These are phyloP conservation scores for Piprites chloris DNA, from an alignment of 2,113 vertebrate genomes.

Conservation along the genomic window DNA sequence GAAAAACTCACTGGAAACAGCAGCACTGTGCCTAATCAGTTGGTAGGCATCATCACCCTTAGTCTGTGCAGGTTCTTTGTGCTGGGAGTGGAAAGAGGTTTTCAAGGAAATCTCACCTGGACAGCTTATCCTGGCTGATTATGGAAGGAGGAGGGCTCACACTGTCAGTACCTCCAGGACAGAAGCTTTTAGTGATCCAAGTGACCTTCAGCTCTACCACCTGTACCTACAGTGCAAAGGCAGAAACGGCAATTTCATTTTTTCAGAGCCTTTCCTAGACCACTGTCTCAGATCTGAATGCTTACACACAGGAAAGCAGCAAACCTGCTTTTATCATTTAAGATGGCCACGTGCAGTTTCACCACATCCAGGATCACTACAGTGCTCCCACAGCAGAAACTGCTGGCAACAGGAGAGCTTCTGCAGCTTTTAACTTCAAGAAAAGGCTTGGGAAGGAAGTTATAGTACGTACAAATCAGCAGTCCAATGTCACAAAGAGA, in stretches of 20 bases:
- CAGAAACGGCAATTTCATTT: background rate
- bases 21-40: background rate
- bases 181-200: conserved; percentile 99
- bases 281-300: background rate
- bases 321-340: background rate
- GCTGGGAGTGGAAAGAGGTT: background rate
- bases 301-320: background rate
- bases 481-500: background rate
- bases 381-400: background rate
- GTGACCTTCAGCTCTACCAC: conserved; percentile 95
- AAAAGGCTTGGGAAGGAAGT: background rate
- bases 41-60: background rate
- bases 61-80: background rate
- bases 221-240: conserved; percentile 80
- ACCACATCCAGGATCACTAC: background rate
- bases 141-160: conserved; percentile 91
- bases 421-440: background rate
- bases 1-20: background rate
- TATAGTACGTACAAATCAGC: background rate
- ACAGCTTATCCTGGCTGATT: conserved; percentile 92
- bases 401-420: background rate
- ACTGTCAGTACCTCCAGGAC: conserved; percentile 92
- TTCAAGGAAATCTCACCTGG: conserved; percentile 76
- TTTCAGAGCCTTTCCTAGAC: background rate
- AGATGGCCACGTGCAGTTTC: background rate